A percentile compares a stretch with the other conserved stretches of the same genome.
These are phyloP conservation scores for Craterocephalus amniculus DNA, from an alignment of 2,797 vertebrate species.

Conservation along the genomic window DNA sequence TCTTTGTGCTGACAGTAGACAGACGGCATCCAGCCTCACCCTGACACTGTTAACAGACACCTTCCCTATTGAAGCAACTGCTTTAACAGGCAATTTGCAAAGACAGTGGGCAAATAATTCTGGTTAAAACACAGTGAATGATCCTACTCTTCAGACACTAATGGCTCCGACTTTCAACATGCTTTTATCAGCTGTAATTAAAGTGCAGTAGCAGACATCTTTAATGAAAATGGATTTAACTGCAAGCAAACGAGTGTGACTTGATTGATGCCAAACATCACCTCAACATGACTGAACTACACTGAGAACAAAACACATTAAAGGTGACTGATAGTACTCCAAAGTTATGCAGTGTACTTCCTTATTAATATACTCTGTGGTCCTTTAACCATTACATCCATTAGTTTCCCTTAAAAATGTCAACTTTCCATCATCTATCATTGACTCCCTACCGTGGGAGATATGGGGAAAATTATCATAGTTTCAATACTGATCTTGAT, in stretches of 20 bases:
- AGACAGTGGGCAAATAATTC: slow-evolving; percentile 52
- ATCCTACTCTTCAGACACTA: slow-evolving; percentile 51
- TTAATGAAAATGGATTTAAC: slow-evolving; percentile 66
- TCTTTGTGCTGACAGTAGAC: slow-evolving; percentile 59
- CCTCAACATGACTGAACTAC: slow-evolving; percentile 58
- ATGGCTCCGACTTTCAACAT: slow-evolving; percentile 53
- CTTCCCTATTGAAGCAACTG: slow-evolving; percentile 27
- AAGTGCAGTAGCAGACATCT: slow-evolving; percentile 61
- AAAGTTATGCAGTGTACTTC: slow-evolving; percentile 37
- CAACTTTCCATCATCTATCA: background rate
- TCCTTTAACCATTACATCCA: slow-evolving; percentile 18
- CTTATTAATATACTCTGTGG: slow-evolving; percentile 24
- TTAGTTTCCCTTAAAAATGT: slow-evolving; percentile 17
- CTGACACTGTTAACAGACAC: slow-evolving; percentile 56
- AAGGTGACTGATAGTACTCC: slow-evolving; percentile 55
- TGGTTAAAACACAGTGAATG: slow-evolving; percentile 44
- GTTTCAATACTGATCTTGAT: no score
- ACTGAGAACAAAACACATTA: slow-evolving; percentile 55
- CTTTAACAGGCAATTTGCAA: slow-evolving; percentile 43
- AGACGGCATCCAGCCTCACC: slow-evolving; percentile 35
- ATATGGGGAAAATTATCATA: no score
- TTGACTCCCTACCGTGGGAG: background rate
- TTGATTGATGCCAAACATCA: slow-evolving; percentile 70
- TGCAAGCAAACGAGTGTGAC: slow-evolving; percentile 53
- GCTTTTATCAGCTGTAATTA: slow-evolving; percentile 66